Conservation (phyloP, 2,888 invertebrate species). For the Podabrus alpinus region DNA sequence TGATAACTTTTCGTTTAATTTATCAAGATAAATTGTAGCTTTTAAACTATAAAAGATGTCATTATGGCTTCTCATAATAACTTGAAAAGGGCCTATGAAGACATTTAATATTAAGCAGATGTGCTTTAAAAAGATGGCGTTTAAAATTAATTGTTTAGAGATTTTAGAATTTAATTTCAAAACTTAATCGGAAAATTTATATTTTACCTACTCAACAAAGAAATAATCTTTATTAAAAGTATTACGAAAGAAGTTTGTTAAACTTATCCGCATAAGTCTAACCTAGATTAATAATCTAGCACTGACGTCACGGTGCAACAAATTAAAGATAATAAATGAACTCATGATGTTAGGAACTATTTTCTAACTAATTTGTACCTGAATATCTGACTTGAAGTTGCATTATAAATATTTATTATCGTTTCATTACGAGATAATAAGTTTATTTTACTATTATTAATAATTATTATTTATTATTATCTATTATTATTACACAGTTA, state of each 20-base stretch:
- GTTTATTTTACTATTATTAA: too few relatives aligned
- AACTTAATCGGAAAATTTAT: background rate
- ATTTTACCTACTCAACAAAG: background rate
- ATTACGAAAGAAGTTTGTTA: background rate
- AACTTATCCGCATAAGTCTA: too few relatives aligned
- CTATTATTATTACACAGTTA: too few relatives aligned
- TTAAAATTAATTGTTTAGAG: background rate
- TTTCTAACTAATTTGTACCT: too few relatives aligned
- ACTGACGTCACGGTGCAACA: too few relatives aligned
- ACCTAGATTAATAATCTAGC: too few relatives aligned
- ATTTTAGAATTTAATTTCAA: background rate
- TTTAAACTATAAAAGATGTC: background rate
- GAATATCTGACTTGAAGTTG: too few relatives aligned
- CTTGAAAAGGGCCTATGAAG: background rate
- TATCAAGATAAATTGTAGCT: background rate
- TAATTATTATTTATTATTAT: too few relatives aligned
- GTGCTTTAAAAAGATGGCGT: background rate
- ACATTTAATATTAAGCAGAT: background rate
- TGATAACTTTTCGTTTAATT: background rate
- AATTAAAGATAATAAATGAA: too few relatives aligned
- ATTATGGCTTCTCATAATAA: background rate
- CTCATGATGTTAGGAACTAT: too few relatives aligned
- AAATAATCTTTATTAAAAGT: background rate
- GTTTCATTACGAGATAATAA: too few relatives aligned
- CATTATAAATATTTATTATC: too few relatives aligned